Evolutionary conservation across 2,888 invertebrate genomes (phyloP).

Genomic region (Drosophila multiciliata): DNA sequence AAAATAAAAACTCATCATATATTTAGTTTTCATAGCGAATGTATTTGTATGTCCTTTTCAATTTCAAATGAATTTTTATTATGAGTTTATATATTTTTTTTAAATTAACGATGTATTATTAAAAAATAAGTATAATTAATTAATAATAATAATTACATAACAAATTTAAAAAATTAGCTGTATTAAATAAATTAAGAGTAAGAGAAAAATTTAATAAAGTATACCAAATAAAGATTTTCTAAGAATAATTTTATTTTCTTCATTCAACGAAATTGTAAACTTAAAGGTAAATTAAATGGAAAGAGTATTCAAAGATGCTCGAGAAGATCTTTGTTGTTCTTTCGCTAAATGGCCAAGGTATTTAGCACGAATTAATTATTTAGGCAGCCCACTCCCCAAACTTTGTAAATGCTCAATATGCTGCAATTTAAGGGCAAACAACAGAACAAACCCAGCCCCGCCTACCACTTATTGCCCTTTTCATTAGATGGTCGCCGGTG

Average conservation of each 20-base stretch:
- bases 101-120: not conserved
- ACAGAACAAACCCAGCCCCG: constrained; percentile 22
- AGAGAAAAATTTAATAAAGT: not conserved
- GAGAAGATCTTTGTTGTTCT: constrained; percentile 21
- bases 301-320: constrained; percentile 13
- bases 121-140: not conserved
- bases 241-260: not conserved
- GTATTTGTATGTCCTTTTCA: no score
- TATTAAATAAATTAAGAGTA: not conserved
- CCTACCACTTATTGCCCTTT: constrained; percentile 52
- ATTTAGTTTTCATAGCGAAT: not conserved
- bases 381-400: constrained; percentile 53
- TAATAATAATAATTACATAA: no score
- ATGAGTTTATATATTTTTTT: no score
- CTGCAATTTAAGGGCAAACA: constrained; percentile 75
- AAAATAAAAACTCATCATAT: not conserved
- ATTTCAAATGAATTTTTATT: no score
- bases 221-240: not conserved
- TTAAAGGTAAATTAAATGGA: not conserved
- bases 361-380: constrained; percentile 81
- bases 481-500: constrained; percentile 63
- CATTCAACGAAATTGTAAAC: not conserved
- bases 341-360: constrained; percentile 79
- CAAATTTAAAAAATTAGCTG: not conserved
- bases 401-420: constrained; percentile 77